Conservation (phyloP, 2,888 invertebrate genomes). For the Rambutsinella grinnellia region DNA sequence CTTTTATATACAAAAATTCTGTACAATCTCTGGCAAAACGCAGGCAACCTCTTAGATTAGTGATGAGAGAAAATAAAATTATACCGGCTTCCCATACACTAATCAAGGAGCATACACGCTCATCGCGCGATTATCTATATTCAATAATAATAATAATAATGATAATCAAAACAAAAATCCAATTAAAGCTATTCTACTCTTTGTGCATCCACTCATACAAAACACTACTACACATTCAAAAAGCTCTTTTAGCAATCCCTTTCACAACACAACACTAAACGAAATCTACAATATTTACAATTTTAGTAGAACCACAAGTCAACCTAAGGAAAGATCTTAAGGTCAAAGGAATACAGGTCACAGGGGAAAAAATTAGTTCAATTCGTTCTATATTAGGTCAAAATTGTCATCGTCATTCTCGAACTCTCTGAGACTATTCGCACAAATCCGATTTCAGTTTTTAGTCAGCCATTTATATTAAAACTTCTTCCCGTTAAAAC, state of each 20-base stretch:
- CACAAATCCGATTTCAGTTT: no score
- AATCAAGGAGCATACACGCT: slow-evolving; percentile 8
- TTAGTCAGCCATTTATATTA: no score
- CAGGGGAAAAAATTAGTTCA: not conserved
- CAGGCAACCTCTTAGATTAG: no score
- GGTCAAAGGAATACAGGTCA: slow-evolving; percentile 9
- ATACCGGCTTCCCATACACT: slow-evolving; percentile 20
- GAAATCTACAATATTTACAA: not conserved
- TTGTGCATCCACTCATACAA: not conserved
- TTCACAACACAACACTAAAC: not conserved
- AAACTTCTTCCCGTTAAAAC: not conserved
- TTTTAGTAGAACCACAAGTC: not conserved
- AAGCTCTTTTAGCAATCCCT: not conserved
- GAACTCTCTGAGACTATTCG: no score
- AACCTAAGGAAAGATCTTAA: not conserved
- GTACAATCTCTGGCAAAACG: slow-evolving; percentile 21
- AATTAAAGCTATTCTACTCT: slow-evolving; percentile 21
- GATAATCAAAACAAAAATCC: slow-evolving; percentile 19
- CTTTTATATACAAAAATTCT: not conserved
- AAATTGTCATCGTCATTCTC: not conserved
- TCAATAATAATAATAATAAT: slow-evolving; percentile 15
- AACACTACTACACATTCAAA: not conserved
- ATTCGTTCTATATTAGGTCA: slow-evolving; percentile 22
- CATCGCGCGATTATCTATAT: not conserved
- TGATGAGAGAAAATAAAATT: slow-evolving; percentile 5